Percentiles rank a stretch among this genome's conserved stretches.
Conservation (phyloP, 2,888 invertebrate genomes). For the Orthosia cruda region DNA sequence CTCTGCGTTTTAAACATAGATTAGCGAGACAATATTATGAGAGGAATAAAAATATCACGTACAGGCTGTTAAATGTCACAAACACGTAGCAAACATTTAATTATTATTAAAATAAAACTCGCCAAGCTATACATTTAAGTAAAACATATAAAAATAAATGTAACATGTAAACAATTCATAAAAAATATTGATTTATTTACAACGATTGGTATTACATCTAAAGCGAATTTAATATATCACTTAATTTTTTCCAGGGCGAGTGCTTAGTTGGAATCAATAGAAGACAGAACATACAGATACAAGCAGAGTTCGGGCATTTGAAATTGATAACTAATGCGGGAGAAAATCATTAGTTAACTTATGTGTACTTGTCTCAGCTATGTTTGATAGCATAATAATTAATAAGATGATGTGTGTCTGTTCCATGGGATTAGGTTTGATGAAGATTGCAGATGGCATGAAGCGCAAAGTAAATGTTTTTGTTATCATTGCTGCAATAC, state of each 20-base stretch:
- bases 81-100: conserved; percentile 71
- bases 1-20: conserved; percentile 45
- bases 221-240: conserved; percentile 72
- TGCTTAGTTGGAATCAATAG: conserved; percentile 38
- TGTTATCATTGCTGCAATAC: conserved; percentile 61
- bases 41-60: conserved; percentile 62
- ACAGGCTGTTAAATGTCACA: conserved; percentile 64
- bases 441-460: conserved; percentile 16
- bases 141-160: conserved; percentile 87
- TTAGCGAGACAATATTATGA: conserved; percentile 60
- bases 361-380: conserved; percentile 43
- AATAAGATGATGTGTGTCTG: conserved; percentile 7
- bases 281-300: conserved; percentile 40
- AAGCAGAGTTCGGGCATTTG: conserved; percentile 19
- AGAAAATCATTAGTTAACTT: conserved; percentile 27
- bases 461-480: conserved; percentile 54
- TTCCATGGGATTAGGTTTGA: conserved; percentile 19
- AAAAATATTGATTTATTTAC: conserved; percentile 88
- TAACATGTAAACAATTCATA: conserved; percentile 85
- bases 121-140: conserved; percentile 85
- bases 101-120: conserved; percentile 73
- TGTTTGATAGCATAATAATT: conserved; percentile 35
- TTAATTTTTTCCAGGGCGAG: conserved; percentile 57
- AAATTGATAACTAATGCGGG: conserved; percentile 3
- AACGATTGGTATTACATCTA: conserved; percentile 78